Evolutionary conservation across 2,797 vertebrate species (phyloP).

Genomic region (Pterois miles): DNA sequence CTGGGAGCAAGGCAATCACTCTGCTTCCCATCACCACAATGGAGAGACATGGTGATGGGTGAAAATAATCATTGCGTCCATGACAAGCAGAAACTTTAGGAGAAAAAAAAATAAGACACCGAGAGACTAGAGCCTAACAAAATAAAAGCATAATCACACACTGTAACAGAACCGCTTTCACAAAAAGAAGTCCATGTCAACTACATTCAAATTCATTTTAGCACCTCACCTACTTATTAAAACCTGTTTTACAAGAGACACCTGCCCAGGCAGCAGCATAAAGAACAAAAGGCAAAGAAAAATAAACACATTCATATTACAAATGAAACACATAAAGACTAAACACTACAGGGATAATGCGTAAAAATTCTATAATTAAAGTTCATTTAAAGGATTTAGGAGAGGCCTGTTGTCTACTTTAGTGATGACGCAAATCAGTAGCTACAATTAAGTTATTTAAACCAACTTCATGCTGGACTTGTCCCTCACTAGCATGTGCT

Average conservation of each 20-base stretch:
- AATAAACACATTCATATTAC: constrained; percentile 1
- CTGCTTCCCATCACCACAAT: constrained; percentile 27
- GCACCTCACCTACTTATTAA: constrained; percentile 65
- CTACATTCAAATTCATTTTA: constrained; percentile 52
- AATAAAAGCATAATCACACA: constrained; percentile 8
- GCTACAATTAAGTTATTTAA: neutral
- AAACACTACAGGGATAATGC: neutral
- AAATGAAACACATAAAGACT: constrained; percentile 19
- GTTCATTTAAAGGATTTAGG: neutral
- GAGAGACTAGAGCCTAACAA: neutral
- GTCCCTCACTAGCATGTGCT: constrained; percentile 12
- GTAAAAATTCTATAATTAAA: neutral
- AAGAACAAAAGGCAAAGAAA: constrained; percentile 46
- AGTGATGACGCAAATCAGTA: neutral
- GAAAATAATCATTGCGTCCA: constrained; percentile 37
- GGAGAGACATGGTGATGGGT: constrained; percentile 35
- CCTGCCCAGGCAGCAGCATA: constrained; percentile 55
- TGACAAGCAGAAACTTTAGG: constrained; percentile 28
- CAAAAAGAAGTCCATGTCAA: constrained; percentile 26
- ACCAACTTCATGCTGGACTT: neutral
- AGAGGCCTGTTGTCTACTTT: neutral
- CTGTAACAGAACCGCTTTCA: constrained; percentile 16
- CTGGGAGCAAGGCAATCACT: constrained; percentile 25
- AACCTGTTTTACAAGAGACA: constrained; percentile 74
- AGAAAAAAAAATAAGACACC: neutral